These are phyloP conservation scores for Coleophora deauratella DNA, from an alignment of 2,888 invertebrate genomes.

Conservation along the genomic window DNA sequence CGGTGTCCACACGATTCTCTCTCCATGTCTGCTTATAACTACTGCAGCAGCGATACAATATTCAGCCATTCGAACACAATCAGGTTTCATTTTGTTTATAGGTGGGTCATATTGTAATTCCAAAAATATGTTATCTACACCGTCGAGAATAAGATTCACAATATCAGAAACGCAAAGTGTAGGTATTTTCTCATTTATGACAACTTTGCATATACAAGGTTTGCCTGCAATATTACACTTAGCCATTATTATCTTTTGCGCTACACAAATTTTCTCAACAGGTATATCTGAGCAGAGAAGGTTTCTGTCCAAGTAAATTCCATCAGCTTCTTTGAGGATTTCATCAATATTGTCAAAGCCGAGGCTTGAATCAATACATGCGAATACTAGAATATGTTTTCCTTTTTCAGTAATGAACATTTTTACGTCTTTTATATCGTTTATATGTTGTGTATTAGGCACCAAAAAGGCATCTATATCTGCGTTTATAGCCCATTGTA, in stretches of 20 bases:
- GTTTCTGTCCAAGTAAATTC: conserved; percentile 87
- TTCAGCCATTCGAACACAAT: conserved; percentile 27
- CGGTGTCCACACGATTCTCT: conserved; percentile 83
- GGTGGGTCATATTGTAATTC: conserved; percentile 1
- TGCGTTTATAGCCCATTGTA: conserved; percentile 16
- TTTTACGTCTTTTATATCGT: neutral
- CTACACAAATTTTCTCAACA: conserved; percentile 83
- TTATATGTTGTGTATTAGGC: neutral
- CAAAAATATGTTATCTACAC: conserved; percentile 82
- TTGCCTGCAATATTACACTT: conserved; percentile 84
- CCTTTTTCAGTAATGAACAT: conserved; percentile 14
- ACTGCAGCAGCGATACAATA: conserved; percentile 76
- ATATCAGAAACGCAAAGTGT: conserved; percentile 83
- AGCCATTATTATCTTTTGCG: conserved; percentile 86
- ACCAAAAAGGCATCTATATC: conserved; percentile 19
- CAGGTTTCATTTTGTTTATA: neutral
- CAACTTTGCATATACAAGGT: conserved; percentile 86
- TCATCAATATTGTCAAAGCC: conserved; percentile 69
- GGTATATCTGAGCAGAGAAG: conserved; percentile 86
- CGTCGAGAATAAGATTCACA: conserved; percentile 87
- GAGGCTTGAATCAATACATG: conserved; percentile 16
- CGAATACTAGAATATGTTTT: conserved; percentile 18
- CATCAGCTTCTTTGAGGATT: conserved; percentile 82
- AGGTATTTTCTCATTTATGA: conserved; percentile 87
- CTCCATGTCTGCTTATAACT: conserved; percentile 84